Evolutionary conservation across 2,888 invertebrate species (phyloP).

Genomic region (Leptinotarsa juncta): DNA sequence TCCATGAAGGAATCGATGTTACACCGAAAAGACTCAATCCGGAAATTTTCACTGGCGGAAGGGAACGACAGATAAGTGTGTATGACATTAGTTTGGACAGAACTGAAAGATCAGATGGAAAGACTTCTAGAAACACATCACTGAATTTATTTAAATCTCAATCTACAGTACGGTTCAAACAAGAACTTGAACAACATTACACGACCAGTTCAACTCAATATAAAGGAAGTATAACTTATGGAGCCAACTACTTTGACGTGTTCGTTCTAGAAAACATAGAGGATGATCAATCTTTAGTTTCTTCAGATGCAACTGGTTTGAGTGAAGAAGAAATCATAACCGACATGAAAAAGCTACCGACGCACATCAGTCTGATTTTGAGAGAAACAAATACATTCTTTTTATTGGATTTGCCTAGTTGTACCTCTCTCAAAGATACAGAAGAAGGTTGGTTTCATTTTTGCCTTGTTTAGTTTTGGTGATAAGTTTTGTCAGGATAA

Average conservation of each 20-base stretch:
- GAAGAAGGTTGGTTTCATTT: constrained; percentile 64
- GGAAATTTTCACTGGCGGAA: constrained; percentile 55
- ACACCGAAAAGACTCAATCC: constrained; percentile 66
- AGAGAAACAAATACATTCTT: constrained; percentile 76
- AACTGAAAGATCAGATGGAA: constrained; percentile 9
- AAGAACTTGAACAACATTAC: constrained; percentile 30
- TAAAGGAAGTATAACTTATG: constrained; percentile 31
- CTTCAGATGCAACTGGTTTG: not conserved
- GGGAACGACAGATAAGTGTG: constrained; percentile 58
- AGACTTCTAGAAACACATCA: constrained; percentile 19
- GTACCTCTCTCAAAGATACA: constrained; percentile 72
- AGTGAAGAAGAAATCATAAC: constrained; percentile 15
- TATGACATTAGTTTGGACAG: constrained; percentile 39
- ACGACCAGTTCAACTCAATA: constrained; percentile 24
- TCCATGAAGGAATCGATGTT: constrained; percentile 61
- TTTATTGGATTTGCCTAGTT: constrained; percentile 74
- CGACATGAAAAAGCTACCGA: constrained; percentile 63
- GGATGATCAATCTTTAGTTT: constrained; percentile 9
- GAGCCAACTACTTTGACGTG: constrained; percentile 31
- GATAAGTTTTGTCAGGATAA: too few species aligned
- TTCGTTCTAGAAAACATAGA: constrained; percentile 24
- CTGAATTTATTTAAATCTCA: constrained; percentile 35
- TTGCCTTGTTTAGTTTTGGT: not conserved
- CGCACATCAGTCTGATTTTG: constrained; percentile 72
- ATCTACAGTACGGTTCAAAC: constrained; percentile 39